Conservation (phyloP, 2,797 vertebrate genomes). For the Alca torda region DNA sequence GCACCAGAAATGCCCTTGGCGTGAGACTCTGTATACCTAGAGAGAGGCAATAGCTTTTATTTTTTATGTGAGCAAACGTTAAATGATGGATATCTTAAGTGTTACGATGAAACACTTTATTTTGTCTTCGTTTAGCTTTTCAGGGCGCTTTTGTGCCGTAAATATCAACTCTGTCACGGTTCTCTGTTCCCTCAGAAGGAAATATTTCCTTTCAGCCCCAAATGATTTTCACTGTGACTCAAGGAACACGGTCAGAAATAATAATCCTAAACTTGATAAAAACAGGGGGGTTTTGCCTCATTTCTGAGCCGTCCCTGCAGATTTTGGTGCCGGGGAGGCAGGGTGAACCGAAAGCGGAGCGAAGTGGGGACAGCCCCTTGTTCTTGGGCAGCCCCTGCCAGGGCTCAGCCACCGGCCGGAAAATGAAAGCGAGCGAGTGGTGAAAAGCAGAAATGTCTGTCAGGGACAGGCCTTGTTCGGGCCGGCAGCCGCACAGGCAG, state of each 20-base stretch:
- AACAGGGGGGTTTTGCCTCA: neutral
- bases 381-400: neutral
- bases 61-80: neutral
- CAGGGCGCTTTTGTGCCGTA: neutral
- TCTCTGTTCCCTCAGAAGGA: neutral
- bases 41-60: neutral
- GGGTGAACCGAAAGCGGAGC: accelerated
- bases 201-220: neutral
- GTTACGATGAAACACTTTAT: neutral
- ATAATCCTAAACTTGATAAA: neutral
- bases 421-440: neutral
- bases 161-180: neutral
- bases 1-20: neutral
- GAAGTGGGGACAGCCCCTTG: accelerated
- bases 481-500: neutral
- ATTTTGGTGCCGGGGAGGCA: accelerated
- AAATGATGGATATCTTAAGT: neutral
- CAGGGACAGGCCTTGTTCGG: neutral
- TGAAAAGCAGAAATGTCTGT: neutral
- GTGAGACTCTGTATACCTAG: neutral
- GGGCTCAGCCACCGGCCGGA: neutral
- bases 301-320: neutral
- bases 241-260: neutral
- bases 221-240: neutral
- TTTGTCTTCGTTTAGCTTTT: neutral